Evolutionary conservation across 2,113 vertebrate genomes (phyloP).

Genomic region (Centropristis striata): DNA sequence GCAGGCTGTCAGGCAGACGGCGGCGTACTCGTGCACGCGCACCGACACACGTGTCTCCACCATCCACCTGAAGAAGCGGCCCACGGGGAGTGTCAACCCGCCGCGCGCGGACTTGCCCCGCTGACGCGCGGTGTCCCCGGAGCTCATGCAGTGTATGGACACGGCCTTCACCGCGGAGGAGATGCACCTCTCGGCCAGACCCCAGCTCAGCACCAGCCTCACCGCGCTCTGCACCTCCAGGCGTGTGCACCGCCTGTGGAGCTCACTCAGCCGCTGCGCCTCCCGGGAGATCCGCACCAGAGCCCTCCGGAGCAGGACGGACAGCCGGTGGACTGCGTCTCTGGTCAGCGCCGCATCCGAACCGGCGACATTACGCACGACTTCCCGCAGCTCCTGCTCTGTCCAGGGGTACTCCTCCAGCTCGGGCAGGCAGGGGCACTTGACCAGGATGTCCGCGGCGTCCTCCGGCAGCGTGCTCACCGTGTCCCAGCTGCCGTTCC

Average conservation of each 20-base stretch:
- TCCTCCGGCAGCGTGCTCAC: constrained; percentile 93
- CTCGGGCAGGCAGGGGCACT: constrained; percentile 92
- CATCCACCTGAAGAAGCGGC: constrained; percentile 98
- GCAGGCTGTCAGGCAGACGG: constrained; percentile 91
- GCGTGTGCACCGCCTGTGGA: constrained; percentile 93
- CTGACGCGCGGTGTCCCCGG: constrained; percentile 87
- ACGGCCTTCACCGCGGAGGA: constrained; percentile 89
- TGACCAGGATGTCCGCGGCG: constrained; percentile 89
- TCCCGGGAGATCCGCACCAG: constrained; percentile 90
- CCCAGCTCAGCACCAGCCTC: constrained; percentile 92
- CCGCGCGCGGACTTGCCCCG: constrained; percentile 90
- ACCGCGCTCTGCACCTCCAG: constrained; percentile 93
- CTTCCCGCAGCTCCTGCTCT: constrained; percentile 87
- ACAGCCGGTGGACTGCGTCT: constrained; percentile 88
- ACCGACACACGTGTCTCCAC: constrained; percentile 94
- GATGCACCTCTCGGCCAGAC: constrained; percentile 89
- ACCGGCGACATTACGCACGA: constrained; percentile 84
- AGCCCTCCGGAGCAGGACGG: constrained; percentile 86
- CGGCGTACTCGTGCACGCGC: constrained; percentile 93
- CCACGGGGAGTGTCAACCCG: constrained; percentile 92
- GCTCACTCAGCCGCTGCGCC: constrained; percentile 92
- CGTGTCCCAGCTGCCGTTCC: constrained; percentile 96
- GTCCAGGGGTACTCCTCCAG: constrained; percentile 95
- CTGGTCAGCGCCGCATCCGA: constrained; percentile 79
- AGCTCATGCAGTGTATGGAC: constrained; percentile 95